Conservation (phyloP, 2,888 invertebrate genomes). For the Ramazzottius varieornatus region DNA sequence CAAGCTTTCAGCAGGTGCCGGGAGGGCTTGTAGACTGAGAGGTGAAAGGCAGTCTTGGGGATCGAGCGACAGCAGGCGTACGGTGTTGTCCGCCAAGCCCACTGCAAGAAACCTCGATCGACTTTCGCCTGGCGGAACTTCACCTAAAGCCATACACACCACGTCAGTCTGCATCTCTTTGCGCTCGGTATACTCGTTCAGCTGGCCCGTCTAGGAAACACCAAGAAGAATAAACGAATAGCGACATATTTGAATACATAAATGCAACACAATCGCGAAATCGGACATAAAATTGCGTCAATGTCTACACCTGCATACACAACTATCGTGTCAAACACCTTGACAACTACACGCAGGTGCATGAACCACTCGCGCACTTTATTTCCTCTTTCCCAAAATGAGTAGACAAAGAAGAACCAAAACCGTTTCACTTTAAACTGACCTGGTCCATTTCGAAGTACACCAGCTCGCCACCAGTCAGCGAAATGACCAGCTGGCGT, state of each 20-base stretch:
- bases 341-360: too few relatives aligned
- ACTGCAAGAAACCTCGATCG: conserved; percentile 83
- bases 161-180: conserved; percentile 90
- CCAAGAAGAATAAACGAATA: too few relatives aligned
- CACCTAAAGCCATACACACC: conserved; percentile 88
- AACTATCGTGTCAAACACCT: too few relatives aligned
- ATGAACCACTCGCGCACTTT: too few relatives aligned
- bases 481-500: conserved; percentile 85
- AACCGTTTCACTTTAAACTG: conserved; percentile 27
- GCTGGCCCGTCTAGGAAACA: conserved; percentile 56
- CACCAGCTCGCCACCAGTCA: conserved; percentile 86
- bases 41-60: conserved; percentile 83
- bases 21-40: conserved; percentile 81
- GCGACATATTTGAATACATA: too few relatives aligned
- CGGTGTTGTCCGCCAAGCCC: conserved; percentile 79
- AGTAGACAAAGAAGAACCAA: neutral
- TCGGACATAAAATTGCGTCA: neutral
- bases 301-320: neutral
- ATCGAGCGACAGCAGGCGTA: conserved; percentile 84
- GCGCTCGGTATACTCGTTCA: conserved; percentile 91
- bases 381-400: conserved; percentile 4
- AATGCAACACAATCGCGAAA: too few relatives aligned
- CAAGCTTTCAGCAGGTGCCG: conserved; percentile 78
- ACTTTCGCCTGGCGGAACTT: conserved; percentile 78
- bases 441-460: conserved; percentile 99